These are phyloP conservation scores for Sus cebifrons DNA, from an alignment of 2,797 vertebrate genomes.

Conservation along the genomic window DNA sequence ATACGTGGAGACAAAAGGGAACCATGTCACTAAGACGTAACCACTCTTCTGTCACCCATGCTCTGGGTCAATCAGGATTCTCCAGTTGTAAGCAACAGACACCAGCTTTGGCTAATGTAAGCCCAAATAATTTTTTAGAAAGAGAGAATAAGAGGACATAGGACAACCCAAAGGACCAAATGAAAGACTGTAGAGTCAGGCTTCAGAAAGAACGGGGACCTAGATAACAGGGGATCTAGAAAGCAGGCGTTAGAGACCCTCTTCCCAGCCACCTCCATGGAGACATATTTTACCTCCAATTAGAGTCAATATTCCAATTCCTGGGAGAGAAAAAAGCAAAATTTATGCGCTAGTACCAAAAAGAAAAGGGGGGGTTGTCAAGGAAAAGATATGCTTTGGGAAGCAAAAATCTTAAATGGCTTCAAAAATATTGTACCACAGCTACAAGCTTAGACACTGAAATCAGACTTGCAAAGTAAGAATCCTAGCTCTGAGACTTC, in stretches of 20 bases:
- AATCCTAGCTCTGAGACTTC: neutral
- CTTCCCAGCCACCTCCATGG: neutral
- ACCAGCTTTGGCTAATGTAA: neutral
- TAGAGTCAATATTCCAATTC: neutral
- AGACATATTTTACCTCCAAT: neutral
- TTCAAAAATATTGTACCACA: neutral
- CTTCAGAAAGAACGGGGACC: neutral
- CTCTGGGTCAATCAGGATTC: neutral
- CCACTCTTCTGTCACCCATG: neutral
- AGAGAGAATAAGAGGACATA: neutral
- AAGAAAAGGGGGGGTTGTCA: neutral
- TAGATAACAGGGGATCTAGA: neutral
- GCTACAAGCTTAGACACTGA: neutral
- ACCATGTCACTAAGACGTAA: neutral
- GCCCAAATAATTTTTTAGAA: constrained; percentile 31
- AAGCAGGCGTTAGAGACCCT: neutral
- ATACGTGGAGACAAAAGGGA: constrained; percentile 1
- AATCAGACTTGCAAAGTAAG: neutral
- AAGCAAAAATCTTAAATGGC: neutral
- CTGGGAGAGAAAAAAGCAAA: constrained; percentile 33
- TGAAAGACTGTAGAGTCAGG: neutral
- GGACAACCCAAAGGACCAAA: neutral
- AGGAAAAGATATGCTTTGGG: neutral
- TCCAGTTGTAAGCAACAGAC: constrained; percentile 11
- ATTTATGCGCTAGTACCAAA: neutral